These are phyloP conservation scores for Canis aureus DNA, from an alignment of 2,113 vertebrate genomes.

Conservation along the genomic window DNA sequence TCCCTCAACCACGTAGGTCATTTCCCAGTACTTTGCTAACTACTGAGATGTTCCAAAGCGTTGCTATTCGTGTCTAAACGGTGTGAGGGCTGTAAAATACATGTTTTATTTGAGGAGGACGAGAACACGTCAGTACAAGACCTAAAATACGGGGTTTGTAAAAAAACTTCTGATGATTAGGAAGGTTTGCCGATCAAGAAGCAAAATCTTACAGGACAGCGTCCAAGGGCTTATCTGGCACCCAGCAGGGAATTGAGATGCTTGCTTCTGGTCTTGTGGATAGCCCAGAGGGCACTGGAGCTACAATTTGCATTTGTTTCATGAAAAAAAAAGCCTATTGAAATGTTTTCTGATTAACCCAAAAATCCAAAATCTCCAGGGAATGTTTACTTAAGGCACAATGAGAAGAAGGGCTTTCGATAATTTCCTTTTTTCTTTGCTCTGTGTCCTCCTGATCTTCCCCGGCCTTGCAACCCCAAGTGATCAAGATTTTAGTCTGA, in stretches of 20 bases:
- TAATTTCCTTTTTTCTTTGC: neutral
- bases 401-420: conserved; percentile 8
- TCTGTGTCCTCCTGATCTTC: neutral
- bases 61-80: neutral
- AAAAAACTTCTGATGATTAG: neutral
- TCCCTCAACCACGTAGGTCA: neutral
- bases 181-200: neutral
- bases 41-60: neutral
- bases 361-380: neutral
- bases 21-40: neutral
- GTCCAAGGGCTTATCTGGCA: neutral
- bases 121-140: neutral
- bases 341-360: conserved; percentile 40
- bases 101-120: neutral
- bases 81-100: neutral
- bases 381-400: neutral
- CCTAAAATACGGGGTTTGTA: neutral
- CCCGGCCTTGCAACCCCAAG: neutral
- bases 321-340: neutral
- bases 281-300: neutral
- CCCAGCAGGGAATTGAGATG: neutral
- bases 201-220: neutral
- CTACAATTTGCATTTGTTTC: neutral
- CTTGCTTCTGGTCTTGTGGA: neutral
- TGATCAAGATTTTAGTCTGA: neutral